Evolutionary conservation across 2,797 vertebrate species (phyloP).

Genomic region (Vespertilio murinus): DNA sequence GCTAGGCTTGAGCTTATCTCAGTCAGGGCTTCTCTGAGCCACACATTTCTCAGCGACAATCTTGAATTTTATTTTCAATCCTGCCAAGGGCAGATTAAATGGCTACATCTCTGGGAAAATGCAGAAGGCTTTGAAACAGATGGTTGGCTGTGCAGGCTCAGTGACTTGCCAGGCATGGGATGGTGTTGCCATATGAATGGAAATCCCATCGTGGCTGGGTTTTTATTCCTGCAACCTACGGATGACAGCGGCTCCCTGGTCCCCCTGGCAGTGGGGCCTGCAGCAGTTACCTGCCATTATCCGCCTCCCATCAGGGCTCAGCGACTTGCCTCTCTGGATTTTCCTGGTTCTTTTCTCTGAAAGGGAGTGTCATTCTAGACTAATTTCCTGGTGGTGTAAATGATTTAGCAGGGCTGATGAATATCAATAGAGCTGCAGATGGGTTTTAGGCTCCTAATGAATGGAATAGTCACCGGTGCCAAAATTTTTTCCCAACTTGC

Average conservation of each 20-base stretch:
- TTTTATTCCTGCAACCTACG: conserved; percentile 64
- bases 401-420: conserved; percentile 75
- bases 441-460: conserved; percentile 72
- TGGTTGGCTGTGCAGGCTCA: conserved; percentile 67
- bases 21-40: conserved; percentile 17
- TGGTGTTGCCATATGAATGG: conserved; percentile 59
- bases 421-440: conserved; percentile 77
- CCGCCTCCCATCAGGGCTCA: conserved; percentile 29
- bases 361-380: conserved; percentile 72
- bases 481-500: conserved; percentile 63
- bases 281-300: conserved; percentile 63
- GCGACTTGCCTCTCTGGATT: conserved; percentile 64
- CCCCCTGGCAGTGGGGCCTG: conserved; percentile 39
- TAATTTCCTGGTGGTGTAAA: conserved; percentile 74
- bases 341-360: conserved; percentile 69
- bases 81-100: conserved; percentile 77
- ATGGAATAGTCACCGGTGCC: conserved; percentile 61
- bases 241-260: conserved; percentile 36
- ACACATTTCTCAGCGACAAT: conserved; percentile 42
- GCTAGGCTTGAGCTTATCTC: not conserved
- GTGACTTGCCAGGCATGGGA: conserved; percentile 68
- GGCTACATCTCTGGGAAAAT: conserved; percentile 74
- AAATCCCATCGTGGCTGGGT: conserved; percentile 57
- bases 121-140: conserved; percentile 75
- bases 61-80: conserved; percentile 56